A percentile compares a stretch with the other conserved stretches of the same genome.
Evolutionary conservation across 2,797 vertebrate species (phyloP).

Genomic region (Dipus sagitta): DNA sequence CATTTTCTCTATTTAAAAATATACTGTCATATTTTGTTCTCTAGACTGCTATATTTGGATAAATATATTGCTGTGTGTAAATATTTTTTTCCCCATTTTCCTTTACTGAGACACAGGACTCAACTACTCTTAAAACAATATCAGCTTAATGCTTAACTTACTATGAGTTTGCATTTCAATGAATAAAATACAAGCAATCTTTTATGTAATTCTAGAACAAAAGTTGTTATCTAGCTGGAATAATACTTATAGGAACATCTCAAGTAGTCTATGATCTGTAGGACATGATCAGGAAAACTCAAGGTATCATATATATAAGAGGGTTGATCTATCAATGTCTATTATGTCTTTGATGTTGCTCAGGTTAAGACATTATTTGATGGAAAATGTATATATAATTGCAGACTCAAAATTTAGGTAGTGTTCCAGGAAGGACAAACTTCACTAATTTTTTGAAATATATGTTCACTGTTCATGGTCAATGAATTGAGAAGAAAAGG

Average conservation of each 20-base stretch:
- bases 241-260: background rate
- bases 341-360: conserved; percentile 26
- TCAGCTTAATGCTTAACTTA: background rate
- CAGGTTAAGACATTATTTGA: background rate
- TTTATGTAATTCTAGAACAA: background rate
- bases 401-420: background rate
- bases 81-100: background rate
- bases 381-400: background rate
- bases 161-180: background rate
- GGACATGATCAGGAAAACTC: background rate
- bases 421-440: background rate
- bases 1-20: background rate
- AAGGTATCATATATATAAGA: background rate
- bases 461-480: background rate
- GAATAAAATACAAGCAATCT: background rate
- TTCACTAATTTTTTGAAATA: background rate
- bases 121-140: background rate
- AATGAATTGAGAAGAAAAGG: background rate
- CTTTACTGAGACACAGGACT: background rate
- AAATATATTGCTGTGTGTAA: background rate
- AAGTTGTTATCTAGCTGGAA: background rate
- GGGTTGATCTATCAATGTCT: background rate
- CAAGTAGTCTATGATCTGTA: background rate
- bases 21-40: background rate
- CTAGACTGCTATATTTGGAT: background rate